A percentile compares a stretch with the other conserved stretches of the same genome.
phyloP scores from a whole-genome alignment of 2,797 vertebrate species.

The Notoglanidium macrostoma region DNA sequence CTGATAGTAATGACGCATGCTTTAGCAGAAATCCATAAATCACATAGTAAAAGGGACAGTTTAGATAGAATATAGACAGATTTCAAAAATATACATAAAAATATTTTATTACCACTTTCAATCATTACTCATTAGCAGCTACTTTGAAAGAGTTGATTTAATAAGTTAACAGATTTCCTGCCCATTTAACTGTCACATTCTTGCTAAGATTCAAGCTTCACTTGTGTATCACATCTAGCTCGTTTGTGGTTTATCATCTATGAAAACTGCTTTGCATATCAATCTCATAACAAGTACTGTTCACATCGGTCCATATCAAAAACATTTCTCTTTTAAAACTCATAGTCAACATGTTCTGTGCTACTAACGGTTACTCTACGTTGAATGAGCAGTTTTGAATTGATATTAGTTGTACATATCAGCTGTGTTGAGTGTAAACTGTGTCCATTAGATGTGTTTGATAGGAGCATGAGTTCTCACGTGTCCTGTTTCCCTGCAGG shows the following conservation, averaged over 20 bases:
- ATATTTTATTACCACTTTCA: slow-evolving; percentile 9
- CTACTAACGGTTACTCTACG: slow-evolving; percentile 47
- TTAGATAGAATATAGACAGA: background rate
- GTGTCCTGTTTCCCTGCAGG: slow-evolving; percentile 44
- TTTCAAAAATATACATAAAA: background rate
- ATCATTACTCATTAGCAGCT: slow-evolving; percentile 3
- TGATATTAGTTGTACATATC: slow-evolving; percentile 45
- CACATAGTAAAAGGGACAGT: background rate
- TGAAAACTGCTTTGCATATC: slow-evolving; percentile 30
- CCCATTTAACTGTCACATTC: slow-evolving; percentile 35
- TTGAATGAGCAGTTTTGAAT: slow-evolving; percentile 32
- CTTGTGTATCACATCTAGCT: slow-evolving; percentile 27
- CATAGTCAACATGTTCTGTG: slow-evolving; percentile 42
- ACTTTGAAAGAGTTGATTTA: slow-evolving; percentile 18
- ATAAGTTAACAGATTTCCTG: background rate
- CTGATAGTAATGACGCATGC: slow-evolving; percentile 22
- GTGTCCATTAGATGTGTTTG: slow-evolving; percentile 54
- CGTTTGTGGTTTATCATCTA: slow-evolving; percentile 18
- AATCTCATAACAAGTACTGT: slow-evolving; percentile 30
- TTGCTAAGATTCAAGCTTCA: slow-evolving; percentile 33
- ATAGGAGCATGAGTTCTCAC: slow-evolving; percentile 43
- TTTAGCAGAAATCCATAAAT: slow-evolving; percentile 22
- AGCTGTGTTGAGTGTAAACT: slow-evolving; percentile 50
- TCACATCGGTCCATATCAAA: slow-evolving; percentile 41
- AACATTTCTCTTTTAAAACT: slow-evolving; percentile 39